A percentile compares a stretch with the other conserved stretches of the same genome.
These are phyloP conservation scores for Netta rufina DNA, from an alignment of 2,797 vertebrate species.

Conservation along the genomic window DNA sequence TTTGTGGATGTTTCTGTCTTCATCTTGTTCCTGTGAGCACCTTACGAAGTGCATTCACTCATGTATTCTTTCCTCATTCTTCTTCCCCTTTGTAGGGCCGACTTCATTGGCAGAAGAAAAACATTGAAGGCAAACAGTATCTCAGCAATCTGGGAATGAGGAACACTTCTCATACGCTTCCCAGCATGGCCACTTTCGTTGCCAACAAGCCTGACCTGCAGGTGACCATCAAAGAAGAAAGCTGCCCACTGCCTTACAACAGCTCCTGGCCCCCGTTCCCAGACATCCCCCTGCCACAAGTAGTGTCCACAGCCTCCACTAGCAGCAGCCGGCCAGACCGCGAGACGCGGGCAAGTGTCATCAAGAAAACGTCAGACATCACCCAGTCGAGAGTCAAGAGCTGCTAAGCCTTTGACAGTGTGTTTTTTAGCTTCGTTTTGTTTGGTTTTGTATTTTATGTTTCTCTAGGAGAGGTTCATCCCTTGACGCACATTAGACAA, in stretches of 20 bases:
- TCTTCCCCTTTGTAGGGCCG: conserved; percentile 61
- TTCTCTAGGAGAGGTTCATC: conserved; percentile 69
- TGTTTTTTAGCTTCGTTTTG: conserved; percentile 64
- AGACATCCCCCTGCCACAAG: conserved; percentile 75
- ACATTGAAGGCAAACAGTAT: conserved; percentile 81
- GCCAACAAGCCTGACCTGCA: conserved; percentile 89
- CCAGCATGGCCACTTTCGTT: conserved; percentile 93
- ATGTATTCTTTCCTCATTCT: neutral
- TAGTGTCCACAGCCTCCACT: conserved; percentile 64
- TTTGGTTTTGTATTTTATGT: conserved; percentile 74
- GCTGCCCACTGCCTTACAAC: conserved; percentile 86
- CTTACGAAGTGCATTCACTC: fast-evolving
- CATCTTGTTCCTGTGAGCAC: neutral
- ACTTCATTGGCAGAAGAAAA: conserved; percentile 81
- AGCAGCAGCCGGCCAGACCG: conserved; percentile 78
- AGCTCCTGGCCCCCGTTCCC: conserved; percentile 81
- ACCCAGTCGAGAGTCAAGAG: conserved; percentile 88
- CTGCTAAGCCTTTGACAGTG: conserved; percentile 77
- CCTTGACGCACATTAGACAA: conserved; percentile 72
- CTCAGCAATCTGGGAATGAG: conserved; percentile 80
- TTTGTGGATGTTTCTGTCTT: neutral
- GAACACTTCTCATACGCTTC: conserved; percentile 84
- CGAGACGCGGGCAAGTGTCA: conserved; percentile 94
- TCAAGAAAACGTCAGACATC: conserved; percentile 96
- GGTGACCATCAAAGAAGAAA: conserved; percentile 90